Percentiles rank a stretch among this genome's conserved stretches.
These are phyloP conservation scores for Oreochromis spilurus DNA, from an alignment of 2,113 vertebrate species.

Conservation along the genomic window DNA sequence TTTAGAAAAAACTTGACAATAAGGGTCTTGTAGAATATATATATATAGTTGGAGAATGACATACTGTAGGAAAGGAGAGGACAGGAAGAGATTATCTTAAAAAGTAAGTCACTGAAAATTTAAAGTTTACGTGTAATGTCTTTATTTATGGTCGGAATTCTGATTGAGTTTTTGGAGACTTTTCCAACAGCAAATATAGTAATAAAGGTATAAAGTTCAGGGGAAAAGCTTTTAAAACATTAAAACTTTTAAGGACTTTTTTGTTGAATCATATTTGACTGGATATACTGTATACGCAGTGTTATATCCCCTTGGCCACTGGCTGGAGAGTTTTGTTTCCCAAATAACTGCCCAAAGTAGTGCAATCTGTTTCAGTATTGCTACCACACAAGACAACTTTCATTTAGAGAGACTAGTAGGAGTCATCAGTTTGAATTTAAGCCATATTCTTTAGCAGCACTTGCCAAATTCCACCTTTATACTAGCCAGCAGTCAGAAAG, in stretches of 20 bases:
- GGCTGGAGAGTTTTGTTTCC: background rate
- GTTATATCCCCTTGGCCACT: background rate
- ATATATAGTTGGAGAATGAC: background rate
- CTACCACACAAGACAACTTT: background rate
- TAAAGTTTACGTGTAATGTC: background rate
- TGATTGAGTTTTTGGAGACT: background rate
- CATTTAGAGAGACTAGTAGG: background rate
- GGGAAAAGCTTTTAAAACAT: background rate
- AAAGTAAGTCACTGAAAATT: background rate
- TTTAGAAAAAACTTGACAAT: background rate
- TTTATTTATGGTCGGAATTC: background rate
- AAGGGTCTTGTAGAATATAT: background rate
- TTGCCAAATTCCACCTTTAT: background rate
- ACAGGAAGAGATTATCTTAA: background rate
- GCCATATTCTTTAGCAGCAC: background rate
- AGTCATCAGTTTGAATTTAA: background rate
- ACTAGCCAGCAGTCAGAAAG: background rate
- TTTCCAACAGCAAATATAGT: background rate
- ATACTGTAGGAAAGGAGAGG: background rate
- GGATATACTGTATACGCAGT: background rate
- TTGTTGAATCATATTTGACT: background rate
- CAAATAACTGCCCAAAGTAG: background rate
- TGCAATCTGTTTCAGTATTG: background rate
- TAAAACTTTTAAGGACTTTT: background rate
- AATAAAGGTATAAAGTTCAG: background rate